Evolutionary conservation across 2,888 invertebrate species (phyloP).

Genomic region (Ephialtes manifestator): DNA sequence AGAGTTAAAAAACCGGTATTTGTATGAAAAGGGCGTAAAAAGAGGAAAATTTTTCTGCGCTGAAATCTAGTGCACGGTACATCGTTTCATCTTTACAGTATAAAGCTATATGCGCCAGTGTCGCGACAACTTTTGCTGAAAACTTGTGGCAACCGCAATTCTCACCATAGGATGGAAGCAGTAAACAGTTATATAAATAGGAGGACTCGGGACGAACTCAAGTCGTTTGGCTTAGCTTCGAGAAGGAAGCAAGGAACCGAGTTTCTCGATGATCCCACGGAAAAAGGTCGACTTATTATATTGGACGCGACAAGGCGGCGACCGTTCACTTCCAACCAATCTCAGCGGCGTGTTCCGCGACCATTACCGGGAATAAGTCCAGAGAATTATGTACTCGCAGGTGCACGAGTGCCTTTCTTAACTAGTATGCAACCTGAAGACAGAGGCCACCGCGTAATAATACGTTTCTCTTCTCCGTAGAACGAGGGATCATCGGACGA

Average conservation of each 20-base stretch:
- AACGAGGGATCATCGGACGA: slow-evolving; percentile 41
- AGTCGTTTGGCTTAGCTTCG: slow-evolving; percentile 14
- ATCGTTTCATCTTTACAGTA: slow-evolving; percentile 14
- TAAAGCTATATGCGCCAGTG: not conserved
- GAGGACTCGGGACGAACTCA: not conserved
- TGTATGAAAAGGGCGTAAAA: too few species aligned
- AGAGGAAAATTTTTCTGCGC: too few species aligned
- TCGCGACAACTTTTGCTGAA: not conserved
- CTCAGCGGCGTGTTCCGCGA: slow-evolving; percentile 25
- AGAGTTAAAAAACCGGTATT: too few species aligned
- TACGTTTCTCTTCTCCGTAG: slow-evolving; percentile 50
- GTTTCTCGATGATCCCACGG: slow-evolving; percentile 34
- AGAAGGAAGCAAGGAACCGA: slow-evolving; percentile 26
- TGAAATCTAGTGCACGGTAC: slow-evolving; percentile 18
- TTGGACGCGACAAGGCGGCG: slow-evolving; percentile 42
- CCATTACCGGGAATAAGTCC: slow-evolving; percentile 61
- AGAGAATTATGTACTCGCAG: slow-evolving; percentile 44
- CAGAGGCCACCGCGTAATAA: slow-evolving; percentile 54
- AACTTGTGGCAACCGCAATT: slow-evolving; percentile 5
- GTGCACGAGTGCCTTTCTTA: slow-evolving; percentile 13
- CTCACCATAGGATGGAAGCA: not conserved
- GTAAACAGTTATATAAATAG: not conserved
- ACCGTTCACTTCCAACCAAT: slow-evolving; percentile 58
- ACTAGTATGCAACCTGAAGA: slow-evolving; percentile 48
- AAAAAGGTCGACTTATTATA: slow-evolving; percentile 57